Evolutionary conservation across 1,140 invertebrate genomes (phyloP).

Genomic region (Callitettix versicolor): DNA sequence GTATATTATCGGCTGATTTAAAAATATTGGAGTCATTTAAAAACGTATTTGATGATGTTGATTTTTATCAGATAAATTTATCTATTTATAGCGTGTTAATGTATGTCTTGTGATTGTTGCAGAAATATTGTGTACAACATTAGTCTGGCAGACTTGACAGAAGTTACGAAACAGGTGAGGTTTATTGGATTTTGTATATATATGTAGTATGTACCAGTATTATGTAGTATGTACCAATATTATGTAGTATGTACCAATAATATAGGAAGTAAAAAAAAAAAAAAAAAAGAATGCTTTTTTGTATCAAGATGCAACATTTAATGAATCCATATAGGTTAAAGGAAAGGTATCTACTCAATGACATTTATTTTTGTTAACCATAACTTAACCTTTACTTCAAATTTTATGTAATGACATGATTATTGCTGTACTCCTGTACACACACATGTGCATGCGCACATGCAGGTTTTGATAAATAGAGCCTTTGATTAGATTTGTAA

Average conservation of each 20-base stretch:
- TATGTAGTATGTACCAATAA: background rate
- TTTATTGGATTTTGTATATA: too few relatives aligned
- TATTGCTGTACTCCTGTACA: too few relatives aligned
- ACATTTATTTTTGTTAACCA: background rate
- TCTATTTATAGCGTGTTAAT: too few relatives aligned
- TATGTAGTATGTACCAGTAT: background rate
- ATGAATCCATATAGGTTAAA: background rate
- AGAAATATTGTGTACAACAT: slow-evolving; percentile 74
- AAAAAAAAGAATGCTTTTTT: slow-evolving; percentile 2
- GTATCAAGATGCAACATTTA: background rate
- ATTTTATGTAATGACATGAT: too few relatives aligned
- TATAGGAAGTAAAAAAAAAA: slow-evolving; percentile 5
- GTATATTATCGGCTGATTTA: too few relatives aligned
- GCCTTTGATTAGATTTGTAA: too few relatives aligned
- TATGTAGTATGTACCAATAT: background rate
- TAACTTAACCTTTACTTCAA: too few relatives aligned
- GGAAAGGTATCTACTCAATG: slow-evolving; percentile 4
- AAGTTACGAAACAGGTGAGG: slow-evolving; percentile 47
- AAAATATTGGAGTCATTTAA: too few relatives aligned
- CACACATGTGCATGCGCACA: too few relatives aligned
- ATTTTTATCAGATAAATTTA: too few relatives aligned
- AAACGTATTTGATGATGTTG: too few relatives aligned
- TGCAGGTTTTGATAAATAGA: too few relatives aligned
- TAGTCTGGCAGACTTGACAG: slow-evolving; percentile 56
- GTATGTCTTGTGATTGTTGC: slow-evolving; percentile 32